Evolutionary conservation across 2,113 vertebrate species (phyloP).

Genomic region (Nothoprocta pentlandii): DNA sequence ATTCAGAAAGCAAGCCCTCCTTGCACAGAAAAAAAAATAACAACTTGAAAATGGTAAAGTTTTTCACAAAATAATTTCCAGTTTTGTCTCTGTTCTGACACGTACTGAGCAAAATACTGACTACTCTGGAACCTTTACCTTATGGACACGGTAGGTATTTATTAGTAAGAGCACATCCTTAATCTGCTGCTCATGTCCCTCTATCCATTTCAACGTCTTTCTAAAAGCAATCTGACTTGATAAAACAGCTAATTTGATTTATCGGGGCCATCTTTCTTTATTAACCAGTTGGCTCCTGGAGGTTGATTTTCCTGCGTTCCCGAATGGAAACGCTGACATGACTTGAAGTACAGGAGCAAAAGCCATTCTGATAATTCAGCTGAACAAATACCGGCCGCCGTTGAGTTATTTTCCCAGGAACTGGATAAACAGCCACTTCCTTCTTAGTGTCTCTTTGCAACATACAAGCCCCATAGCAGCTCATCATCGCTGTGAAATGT

Average conservation of each 20-base stretch:
- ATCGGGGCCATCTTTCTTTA: conserved; percentile 56
- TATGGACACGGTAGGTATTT: neutral
- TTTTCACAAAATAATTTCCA: neutral
- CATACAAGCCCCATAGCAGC: conserved; percentile 62
- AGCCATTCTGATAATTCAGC: conserved; percentile 79
- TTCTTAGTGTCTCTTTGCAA: conserved; percentile 75
- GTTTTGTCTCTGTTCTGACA: neutral
- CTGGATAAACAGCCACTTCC: conserved; percentile 83
- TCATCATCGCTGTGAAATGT: conserved; percentile 72
- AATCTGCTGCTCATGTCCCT: neutral
- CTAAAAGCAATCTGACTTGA: conserved; percentile 10
- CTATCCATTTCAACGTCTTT: conserved; percentile 1
- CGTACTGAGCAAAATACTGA: neutral
- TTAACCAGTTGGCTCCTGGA: conserved; percentile 39
- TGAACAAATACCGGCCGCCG: conserved; percentile 82
- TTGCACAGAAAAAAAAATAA: neutral
- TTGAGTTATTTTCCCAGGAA: conserved; percentile 85
- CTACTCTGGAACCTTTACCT: neutral
- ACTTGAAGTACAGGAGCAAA: conserved; percentile 40
- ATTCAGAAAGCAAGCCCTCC: neutral
- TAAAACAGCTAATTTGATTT: conserved; percentile 53
- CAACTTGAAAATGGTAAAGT: neutral
- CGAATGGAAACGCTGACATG: conserved; percentile 72
- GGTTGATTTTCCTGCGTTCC: conserved; percentile 51
- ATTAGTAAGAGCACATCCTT: neutral